These are phyloP conservation scores for Chrysopa pallens DNA, from an alignment of 1,140 invertebrate genomes.

Conservation along the genomic window DNA sequence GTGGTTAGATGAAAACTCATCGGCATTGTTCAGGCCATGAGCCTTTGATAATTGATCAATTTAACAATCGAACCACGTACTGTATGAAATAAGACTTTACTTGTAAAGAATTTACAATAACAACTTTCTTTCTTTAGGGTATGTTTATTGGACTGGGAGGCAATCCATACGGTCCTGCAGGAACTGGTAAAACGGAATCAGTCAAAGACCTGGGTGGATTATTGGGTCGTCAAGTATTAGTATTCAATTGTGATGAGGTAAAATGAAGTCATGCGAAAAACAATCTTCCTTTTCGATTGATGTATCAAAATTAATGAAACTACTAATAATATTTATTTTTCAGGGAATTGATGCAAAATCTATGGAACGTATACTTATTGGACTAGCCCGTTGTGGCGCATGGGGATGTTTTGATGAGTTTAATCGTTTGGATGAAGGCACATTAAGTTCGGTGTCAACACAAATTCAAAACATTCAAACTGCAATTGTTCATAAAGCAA, in stretches of 20 bases:
- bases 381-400: conserved; percentile 84
- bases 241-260: conserved; percentile 97
- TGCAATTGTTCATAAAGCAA: conserved; percentile 48
- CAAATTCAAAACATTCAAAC: conserved; percentile 78
- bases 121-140: conserved; percentile 34
- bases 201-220: conserved; percentile 86
- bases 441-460: conserved; percentile 82
- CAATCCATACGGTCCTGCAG: conserved; percentile 97
- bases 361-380: conserved; percentile 83
- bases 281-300: neutral
- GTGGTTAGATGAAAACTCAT: neutral
- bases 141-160: conserved; percentile 92
- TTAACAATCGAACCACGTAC: too few relatives aligned
- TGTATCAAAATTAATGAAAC: neutral
- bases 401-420: conserved; percentile 99
- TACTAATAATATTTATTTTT: neutral
- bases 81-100: too few relatives aligned
- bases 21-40: too few relatives aligned
- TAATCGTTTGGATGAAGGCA: conserved; percentile 84
- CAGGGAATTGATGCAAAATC: conserved; percentile 86
- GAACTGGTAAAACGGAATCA: conserved; percentile 95
- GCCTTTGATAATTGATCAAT: too few relatives aligned
- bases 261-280: conserved; percentile 3
- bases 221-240: conserved; percentile 80
- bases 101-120: neutral